Conservation (phyloP, 2,113 vertebrate species). For the Sterna hirundo region DNA sequence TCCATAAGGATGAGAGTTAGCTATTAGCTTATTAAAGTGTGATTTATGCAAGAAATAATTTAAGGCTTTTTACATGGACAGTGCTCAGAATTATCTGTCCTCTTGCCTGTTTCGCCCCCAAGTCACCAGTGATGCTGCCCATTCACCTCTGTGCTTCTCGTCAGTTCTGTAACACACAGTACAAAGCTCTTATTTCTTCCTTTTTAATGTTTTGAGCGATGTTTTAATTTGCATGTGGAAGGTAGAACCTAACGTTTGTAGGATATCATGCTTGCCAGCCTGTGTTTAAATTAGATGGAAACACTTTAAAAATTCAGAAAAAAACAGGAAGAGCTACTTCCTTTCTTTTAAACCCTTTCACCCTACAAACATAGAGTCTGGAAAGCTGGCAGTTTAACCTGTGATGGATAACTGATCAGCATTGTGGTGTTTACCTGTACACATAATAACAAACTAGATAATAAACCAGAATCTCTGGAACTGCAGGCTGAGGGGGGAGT, state of each 20-base stretch:
- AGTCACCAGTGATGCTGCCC: neutral
- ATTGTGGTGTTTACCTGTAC: neutral
- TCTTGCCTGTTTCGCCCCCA: neutral
- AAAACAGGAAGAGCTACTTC: neutral
- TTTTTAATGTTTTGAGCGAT: neutral
- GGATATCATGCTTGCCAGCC: rapidly evolving
- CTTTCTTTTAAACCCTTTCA: neutral
- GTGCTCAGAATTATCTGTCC: neutral
- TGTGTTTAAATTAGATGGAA: neutral
- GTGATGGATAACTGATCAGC: neutral
- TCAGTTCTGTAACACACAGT: neutral
- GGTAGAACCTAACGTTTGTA: neutral
- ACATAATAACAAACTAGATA: no score
- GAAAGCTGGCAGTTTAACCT: neutral
- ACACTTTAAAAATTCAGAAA: neutral
- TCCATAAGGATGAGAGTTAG: neutral
- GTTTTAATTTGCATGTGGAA: neutral
- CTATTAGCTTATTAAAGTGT: neutral
- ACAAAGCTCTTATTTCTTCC: neutral
- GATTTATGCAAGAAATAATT: neutral
- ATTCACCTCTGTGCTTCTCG: neutral
- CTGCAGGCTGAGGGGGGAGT: rapidly evolving
- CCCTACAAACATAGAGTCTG: neutral
- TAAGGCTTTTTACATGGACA: neutral
- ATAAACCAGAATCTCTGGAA: neutral